These are phyloP conservation scores for Kuschelorhynchus macadamiae DNA, from an alignment of 2,888 invertebrate species.

Conservation along the genomic window DNA sequence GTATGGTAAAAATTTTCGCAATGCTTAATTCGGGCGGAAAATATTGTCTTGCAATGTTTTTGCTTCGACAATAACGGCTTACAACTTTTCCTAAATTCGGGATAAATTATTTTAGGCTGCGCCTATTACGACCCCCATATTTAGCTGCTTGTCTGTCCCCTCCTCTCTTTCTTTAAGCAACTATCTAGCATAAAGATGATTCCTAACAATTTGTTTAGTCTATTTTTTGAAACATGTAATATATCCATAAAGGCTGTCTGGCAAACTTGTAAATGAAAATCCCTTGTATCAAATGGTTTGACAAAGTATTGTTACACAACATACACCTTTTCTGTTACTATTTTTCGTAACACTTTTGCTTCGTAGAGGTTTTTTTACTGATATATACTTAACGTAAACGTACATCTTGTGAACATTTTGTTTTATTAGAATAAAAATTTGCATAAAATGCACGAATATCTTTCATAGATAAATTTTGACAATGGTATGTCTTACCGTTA, in stretches of 20 bases:
- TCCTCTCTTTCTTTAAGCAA: background rate
- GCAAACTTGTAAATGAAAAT: conserved; percentile 8
- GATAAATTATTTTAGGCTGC: conserved; percentile 1
- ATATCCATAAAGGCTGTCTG: conserved; percentile 1
- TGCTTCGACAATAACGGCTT: no score
- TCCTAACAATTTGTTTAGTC: background rate
- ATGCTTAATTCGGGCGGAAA: background rate
- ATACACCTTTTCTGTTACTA: conserved; percentile 2
- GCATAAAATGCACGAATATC: no score
- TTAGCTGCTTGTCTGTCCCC: conserved; percentile 3
- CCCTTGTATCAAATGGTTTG: background rate
- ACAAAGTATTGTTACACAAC: background rate
- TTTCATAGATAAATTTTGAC: no score
- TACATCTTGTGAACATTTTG: no score
- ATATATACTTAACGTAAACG: no score
- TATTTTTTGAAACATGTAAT: conserved; percentile 4
- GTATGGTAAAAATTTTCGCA: background rate
- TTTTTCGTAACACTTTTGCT: conserved; percentile 8
- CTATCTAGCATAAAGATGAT: background rate
- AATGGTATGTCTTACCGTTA: no score
- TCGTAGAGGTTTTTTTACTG: no score
- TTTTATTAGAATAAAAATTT: no score
- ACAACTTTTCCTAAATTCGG: background rate
- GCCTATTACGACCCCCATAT: background rate
- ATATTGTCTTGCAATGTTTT: background rate